Evolutionary conservation across 2,797 vertebrate species (phyloP), one percentile per base, ranked within the genome.

Genomic region (Astyanax mexicanus): DNA sequence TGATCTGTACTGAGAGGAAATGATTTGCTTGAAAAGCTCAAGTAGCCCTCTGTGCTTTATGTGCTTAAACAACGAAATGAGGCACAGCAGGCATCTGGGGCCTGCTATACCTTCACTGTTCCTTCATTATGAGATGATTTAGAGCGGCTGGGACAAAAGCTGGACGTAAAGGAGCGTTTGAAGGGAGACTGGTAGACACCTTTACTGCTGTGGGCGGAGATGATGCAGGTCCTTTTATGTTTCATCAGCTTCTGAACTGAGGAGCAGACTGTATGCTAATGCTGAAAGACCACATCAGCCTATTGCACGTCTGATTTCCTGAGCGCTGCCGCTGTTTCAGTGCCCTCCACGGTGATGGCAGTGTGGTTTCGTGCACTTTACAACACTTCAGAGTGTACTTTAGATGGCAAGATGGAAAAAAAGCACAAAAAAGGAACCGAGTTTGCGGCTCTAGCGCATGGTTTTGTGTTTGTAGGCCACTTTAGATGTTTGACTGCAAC

Each of bases 11-110:
- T 66, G 27, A 35, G 42, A 49, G 64, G 64, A 47, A 66, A 66
- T 32, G 64, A 66, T 3, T 27, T 0, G 25, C 25, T 64, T n/a
- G 25, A 47, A 29, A 29, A 47, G n/a, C 62, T 47, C 13, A 27
- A 66, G 42, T 29, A 45, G 62, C 23, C 42, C 42, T 66, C 38
- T 66, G 25, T 45, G 42, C 15, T 27, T 66, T 66, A 45, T 66
- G 62, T 27, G 17, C 38, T 65, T 15, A 65, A 29, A 29, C 42
- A 47, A 32, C 5, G 62, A 19, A 32, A 29, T 66, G 42, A n/a
- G 29, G 25, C 12, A 9, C 15, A 32, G 44, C 25, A 17, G 23
- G 40, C 7, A 23, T 65, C 40, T 45, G 8, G 23, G 32, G 40
- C 12, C 25, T 19, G 32, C 8, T 9, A 12, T 6, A 38, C 35